Evolutionary conservation across 2,113 vertebrate genomes (phyloP), one percentile per base, ranked within the genome.

Genomic region (Ceyx cyanopectus): DNA sequence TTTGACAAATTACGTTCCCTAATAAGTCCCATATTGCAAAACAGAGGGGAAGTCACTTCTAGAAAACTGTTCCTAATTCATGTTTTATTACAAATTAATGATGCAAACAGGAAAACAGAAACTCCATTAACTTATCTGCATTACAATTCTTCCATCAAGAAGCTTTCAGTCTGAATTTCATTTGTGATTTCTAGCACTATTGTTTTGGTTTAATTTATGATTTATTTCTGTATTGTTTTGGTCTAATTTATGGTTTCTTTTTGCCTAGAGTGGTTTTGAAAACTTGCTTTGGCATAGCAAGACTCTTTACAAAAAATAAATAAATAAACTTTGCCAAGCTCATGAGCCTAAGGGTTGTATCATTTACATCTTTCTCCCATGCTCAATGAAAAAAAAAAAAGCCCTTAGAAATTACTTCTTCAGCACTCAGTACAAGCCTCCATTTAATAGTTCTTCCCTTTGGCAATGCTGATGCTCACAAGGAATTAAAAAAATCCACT

Each of bases 61-160:
- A 65, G 41, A 85, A 85, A 94, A 75, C 54, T 83, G 27, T 67
- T 88, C 19, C 46, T 91, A 88, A 95, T 94, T 95, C 48, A 66
- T 81, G 41, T 57, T 79, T 93, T 94, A 93, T 84, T 95, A 86
- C 24, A 87, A 51, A 88, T 92, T 85, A 96, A 94, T 87, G 37
- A 84, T 82, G 34, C 14, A 92, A 87, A 87, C 34, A 95, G 63
- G 51, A 92, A 95, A 94, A 87, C n/a, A 92, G 57, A 81, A 92
- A 67, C 32, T 50, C 18, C 30, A 45, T 95, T 90, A 66, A 62
- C 22, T 89, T 91, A 69, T 65, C 74, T 87, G 29, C 53, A 73
- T 65, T 90, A 84, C 7, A 77, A 60, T 34, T 82, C 56, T 76
- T 66, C 50, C 3, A 9, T 48, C 61, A 80, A 81, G 46, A 51